phyloP scores from a whole-genome alignment of 2,797 vertebrate species.

The Lophius americanus region DNA sequence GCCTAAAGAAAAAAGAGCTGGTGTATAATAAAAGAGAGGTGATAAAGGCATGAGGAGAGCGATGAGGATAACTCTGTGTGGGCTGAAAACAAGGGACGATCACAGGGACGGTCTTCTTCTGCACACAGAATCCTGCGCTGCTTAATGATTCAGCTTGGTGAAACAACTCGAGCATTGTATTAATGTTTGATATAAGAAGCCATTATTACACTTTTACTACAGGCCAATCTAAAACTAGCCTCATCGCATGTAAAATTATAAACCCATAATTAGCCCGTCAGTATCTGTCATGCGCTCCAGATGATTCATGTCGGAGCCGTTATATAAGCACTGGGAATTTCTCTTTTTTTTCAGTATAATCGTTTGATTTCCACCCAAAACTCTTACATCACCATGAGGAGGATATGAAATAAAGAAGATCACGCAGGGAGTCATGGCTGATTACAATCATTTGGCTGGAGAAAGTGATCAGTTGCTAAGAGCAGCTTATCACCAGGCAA shows the following conservation, averaged over 20 bases:
- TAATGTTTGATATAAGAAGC: constrained; percentile 65
- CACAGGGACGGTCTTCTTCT: constrained; percentile 39
- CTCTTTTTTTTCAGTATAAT: constrained; percentile 23
- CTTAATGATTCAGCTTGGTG: constrained; percentile 68
- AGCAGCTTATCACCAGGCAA: constrained; percentile 71
- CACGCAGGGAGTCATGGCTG: constrained; percentile 20
- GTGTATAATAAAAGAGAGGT: constrained; percentile 39
- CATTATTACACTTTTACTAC: constrained; percentile 69
- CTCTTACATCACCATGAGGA: constrained; percentile 36
- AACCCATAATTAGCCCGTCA: constrained; percentile 69
- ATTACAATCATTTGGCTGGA: constrained; percentile 44
- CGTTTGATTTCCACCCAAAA: constrained; percentile 30
- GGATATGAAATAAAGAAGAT: constrained; percentile 27
- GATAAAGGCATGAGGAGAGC: constrained; percentile 41
- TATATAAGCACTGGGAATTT: constrained; percentile 65
- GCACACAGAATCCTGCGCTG: constrained; percentile 34
- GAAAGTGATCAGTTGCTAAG: constrained; percentile 57
- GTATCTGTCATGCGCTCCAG: constrained; percentile 62
- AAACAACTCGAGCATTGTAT: constrained; percentile 67
- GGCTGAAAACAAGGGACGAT: constrained; percentile 56
- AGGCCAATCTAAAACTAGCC: constrained; percentile 64
- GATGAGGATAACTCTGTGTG: constrained; percentile 42
- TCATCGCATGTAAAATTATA: constrained; percentile 53
- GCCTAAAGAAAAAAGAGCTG: not conserved
- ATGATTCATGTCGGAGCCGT: constrained; percentile 60